Percentiles rank a stretch among this genome's conserved stretches.
These are phyloP conservation scores for Caerostris extrusa DNA, from an alignment of 1,140 invertebrate species.

Conservation along the genomic window DNA sequence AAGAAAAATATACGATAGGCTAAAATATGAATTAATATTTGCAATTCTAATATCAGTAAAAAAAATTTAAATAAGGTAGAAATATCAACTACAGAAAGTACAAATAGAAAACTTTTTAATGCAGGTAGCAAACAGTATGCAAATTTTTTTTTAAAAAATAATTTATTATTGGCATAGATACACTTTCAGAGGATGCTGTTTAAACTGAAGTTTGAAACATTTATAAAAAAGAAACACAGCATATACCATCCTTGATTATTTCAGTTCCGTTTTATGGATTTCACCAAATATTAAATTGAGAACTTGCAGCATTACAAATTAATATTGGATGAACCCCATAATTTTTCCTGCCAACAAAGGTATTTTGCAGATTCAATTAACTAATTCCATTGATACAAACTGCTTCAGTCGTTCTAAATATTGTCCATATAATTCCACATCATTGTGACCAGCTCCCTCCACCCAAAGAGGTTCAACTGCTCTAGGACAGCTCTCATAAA, in stretches of 20 bases:
- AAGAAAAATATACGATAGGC: background rate
- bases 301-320: background rate
- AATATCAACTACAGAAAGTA: background rate
- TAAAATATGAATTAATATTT: constrained; percentile 1
- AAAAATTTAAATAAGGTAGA: background rate
- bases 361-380: constrained; percentile 56
- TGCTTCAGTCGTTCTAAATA: constrained; percentile 98
- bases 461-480: constrained; percentile 99
- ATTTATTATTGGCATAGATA: constrained; percentile 50
- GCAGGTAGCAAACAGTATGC: background rate
- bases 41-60: background rate
- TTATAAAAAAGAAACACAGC: background rate
- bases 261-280: background rate
- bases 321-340: constrained; percentile 8
- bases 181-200: background rate
- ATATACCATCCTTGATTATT: constrained; percentile 5
- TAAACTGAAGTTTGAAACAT: background rate
- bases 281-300: background rate
- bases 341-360: background rate
- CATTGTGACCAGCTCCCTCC: constrained; percentile 97
- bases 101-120: background rate
- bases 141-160: constrained; percentile 15
- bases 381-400: constrained; percentile 96
- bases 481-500: constrained; percentile 97
- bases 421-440: constrained; percentile 97